phyloP scores from a whole-genome alignment of 2,113 vertebrate species.

The Labeo rohita region DNA sequence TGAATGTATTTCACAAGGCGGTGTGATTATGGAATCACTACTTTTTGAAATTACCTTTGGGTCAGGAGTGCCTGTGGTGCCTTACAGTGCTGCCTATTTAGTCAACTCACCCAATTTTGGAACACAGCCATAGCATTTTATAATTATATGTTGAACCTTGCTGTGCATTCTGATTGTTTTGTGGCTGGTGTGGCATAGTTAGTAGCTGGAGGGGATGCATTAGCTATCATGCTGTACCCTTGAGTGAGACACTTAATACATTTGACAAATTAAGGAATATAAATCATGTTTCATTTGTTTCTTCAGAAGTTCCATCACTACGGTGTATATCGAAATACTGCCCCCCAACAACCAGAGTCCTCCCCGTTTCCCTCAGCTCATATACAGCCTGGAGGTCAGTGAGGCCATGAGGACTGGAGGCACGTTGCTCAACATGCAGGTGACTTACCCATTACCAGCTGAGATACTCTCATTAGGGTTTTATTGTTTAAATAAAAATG shows the following conservation, averaged over 20 bases:
- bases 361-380: slow-evolving; percentile 86
- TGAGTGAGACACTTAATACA: background rate
- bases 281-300: background rate
- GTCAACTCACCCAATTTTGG: background rate
- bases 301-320: slow-evolving; percentile 92
- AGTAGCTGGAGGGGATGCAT: background rate
- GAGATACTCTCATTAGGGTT: background rate
- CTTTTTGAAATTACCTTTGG: background rate
- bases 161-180: background rate
- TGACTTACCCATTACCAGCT: background rate
- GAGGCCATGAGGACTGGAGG: slow-evolving; percentile 94
- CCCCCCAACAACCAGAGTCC: slow-evolving; percentile 98
- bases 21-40: background rate
- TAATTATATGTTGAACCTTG: background rate
- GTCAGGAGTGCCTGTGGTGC: background rate
- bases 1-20: background rate
- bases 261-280: background rate
- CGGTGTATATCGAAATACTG: slow-evolving; percentile 95
- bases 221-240: background rate
- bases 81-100: background rate
- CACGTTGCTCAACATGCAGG: slow-evolving; percentile 90
- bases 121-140: background rate
- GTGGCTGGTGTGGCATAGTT: background rate
- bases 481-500: background rate
- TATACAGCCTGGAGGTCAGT: slow-evolving; percentile 93